These are phyloP conservation scores for Acleris literana DNA, from an alignment of 2,888 invertebrate species.

Conservation along the genomic window DNA sequence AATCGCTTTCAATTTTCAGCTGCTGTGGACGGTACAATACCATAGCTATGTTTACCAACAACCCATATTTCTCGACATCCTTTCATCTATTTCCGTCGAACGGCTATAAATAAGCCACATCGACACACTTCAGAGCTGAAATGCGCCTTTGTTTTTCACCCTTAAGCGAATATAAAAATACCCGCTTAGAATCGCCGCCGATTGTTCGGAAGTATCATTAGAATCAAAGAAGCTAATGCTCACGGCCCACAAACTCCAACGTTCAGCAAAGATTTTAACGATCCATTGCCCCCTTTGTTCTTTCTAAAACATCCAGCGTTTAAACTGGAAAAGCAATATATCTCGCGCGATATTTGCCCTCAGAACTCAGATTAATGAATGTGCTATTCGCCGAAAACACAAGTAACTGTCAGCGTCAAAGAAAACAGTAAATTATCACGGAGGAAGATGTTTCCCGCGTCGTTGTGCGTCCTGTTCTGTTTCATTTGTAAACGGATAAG, in stretches of 20 bases:
- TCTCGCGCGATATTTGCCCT: conserved; percentile 57
- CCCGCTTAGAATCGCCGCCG: conserved; percentile 5
- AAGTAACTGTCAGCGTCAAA: conserved; percentile 62
- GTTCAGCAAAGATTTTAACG: conserved; percentile 59
- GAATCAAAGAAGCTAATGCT: conserved; percentile 55
- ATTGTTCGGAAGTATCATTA: conserved; percentile 51
- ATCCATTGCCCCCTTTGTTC: conserved; percentile 76
- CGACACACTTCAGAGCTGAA: conserved; percentile 31
- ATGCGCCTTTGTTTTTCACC: conserved; percentile 25
- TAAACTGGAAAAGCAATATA: conserved; percentile 60
- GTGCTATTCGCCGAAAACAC: conserved; percentile 62
- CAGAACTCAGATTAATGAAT: conserved; percentile 68
- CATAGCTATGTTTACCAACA: conserved; percentile 1
- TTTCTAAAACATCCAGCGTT: conserved; percentile 43
- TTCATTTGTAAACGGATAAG: conserved; percentile 40
- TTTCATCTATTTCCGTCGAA: conserved; percentile 17
- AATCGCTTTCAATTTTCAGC: too few species aligned
- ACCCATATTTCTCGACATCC: conserved; percentile 1
- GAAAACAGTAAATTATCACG: conserved; percentile 59
- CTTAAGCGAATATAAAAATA: conserved; percentile 26
- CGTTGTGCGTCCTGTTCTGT: conserved; percentile 50
- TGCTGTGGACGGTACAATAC: too few species aligned
- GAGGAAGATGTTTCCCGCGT: conserved; percentile 77
- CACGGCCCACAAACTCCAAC: conserved; percentile 45
- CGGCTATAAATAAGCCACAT: conserved; percentile 25